Evolutionary conservation across 1,140 invertebrate species (phyloP), one percentile per base, ranked within the genome.

Genomic region (Holotrichia oblita): DNA sequence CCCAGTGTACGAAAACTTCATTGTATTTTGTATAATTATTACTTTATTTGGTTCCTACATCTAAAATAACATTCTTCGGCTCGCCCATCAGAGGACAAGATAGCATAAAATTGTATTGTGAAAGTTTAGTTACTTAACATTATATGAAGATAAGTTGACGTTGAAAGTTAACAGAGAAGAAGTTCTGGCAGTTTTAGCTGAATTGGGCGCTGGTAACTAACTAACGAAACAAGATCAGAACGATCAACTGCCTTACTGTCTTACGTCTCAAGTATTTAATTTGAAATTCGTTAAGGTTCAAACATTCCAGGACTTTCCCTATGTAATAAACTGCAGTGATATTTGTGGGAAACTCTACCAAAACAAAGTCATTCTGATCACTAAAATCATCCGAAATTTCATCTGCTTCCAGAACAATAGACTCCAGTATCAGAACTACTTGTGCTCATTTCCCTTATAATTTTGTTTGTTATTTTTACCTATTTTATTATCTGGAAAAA

Each of bases 291-390:
- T 14, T 44, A 14, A 44, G 42, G 14, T 44, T 44, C 7, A 44
- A 14, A 44, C 8, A 12, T 44, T 44, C 42, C 14, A 14, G 0
- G 9, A 44, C 42, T 44, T 14, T 44, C 8, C 42, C 42, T 44
- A 44, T 14, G 14, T 44, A 44, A 44, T 44, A 44, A 44, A 44
- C 14, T 44, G 14, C 42, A 44, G 8, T 14, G 2, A 14, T 12
- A 3, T 44, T 44, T 44, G 14, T 12, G 9, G 42, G 42, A 44
- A 44, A 44, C 14, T 44, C 7, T 12, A 44, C 81, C 69, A 84
- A 80, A 17, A 84, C 78, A 81, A 82, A 83, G 80, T 79, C 79
- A 77, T 75, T 79, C 76, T 34, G 6, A 20, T 78, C 73, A n/a
- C 44, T 72, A 42, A 42, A 17, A 14, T 75, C 69, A 27, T 74